Evolutionary conservation across 2,888 invertebrate genomes (phyloP).

Genomic region (Drosophila cracens): DNA sequence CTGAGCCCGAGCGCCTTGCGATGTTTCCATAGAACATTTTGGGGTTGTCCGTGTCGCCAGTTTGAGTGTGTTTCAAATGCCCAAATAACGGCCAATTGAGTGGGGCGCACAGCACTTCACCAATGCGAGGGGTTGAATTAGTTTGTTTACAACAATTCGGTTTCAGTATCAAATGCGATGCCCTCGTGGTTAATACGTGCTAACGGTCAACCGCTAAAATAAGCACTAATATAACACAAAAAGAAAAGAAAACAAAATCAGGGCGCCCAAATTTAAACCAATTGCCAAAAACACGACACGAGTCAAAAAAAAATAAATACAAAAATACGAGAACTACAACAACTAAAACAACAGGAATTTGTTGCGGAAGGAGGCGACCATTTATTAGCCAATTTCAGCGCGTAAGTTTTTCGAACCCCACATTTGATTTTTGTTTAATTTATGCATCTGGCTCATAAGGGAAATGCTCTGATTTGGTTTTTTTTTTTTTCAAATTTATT

Average conservation of each 20-base stretch:
- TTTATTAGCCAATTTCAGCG: constrained; percentile 60
- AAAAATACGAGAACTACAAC: constrained; percentile 22
- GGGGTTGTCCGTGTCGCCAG: constrained; percentile 63
- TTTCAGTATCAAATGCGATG: constrained; percentile 77
- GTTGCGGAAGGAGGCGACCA: constrained; percentile 27
- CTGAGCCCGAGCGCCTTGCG: constrained; percentile 51
- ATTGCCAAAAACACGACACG: constrained; percentile 30
- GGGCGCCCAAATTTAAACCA: constrained; percentile 47
- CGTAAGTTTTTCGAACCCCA: constrained; percentile 58
- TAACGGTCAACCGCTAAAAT: constrained; percentile 53
- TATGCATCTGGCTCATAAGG: constrained; percentile 52
- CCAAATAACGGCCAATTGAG: constrained; percentile 67
- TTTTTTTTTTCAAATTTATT: constrained; percentile 16
- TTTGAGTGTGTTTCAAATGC: constrained; percentile 68
- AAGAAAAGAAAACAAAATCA: constrained; percentile 8
- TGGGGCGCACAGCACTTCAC: constrained; percentile 60
- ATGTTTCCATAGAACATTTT: constrained; percentile 38
- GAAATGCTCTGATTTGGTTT: constrained; percentile 1
- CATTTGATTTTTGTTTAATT: constrained; percentile 39
- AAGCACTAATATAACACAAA: constrained; percentile 2
- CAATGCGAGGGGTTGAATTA: constrained; percentile 80
- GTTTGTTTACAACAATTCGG: constrained; percentile 80
- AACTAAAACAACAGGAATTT: constrained; percentile 11
- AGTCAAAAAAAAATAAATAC: constrained; percentile 18
- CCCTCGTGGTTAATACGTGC: constrained; percentile 68